Evolutionary conservation across 2,113 vertebrate species (phyloP).

Genomic region (Apeltes quadracus): DNA sequence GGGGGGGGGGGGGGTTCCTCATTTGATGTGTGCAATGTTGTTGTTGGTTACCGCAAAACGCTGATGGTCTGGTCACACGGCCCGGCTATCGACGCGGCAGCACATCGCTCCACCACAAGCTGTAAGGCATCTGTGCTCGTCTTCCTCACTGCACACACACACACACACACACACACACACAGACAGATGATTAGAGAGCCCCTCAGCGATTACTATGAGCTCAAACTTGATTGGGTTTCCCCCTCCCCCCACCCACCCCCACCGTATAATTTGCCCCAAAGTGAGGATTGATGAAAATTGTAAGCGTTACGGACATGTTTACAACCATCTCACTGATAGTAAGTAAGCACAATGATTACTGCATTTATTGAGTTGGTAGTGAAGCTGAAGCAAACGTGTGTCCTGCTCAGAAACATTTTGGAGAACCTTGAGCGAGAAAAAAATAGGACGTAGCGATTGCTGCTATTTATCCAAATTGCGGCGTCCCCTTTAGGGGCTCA

Average conservation of each 20-base stretch:
- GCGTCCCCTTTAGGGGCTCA: neutral
- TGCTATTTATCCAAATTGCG: no score
- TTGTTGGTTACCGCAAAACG: constrained; percentile 87
- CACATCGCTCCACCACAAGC: constrained; percentile 88
- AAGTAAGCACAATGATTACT: constrained; percentile 6
- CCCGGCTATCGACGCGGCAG: constrained; percentile 78
- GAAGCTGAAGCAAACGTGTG: neutral
- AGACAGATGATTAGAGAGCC: constrained; percentile 20
- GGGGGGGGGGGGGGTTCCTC: neutral
- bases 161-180: neutral
- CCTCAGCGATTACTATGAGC: constrained; percentile 3
- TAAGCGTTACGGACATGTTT: constrained; percentile 3
- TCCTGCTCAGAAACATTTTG: neutral
- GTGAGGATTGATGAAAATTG: constrained; percentile 16
- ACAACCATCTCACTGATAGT: constrained; percentile 1
- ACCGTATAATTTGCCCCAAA: constrained; percentile 7
- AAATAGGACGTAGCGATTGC: constrained; percentile 1
- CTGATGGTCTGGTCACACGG: constrained; percentile 83
- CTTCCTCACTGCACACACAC: constrained; percentile 85
- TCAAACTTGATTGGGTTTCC: neutral
- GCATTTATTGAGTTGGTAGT: constrained; percentile 1
- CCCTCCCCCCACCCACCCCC: neutral
- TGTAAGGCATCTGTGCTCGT: constrained; percentile 88
- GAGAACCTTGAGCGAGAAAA: neutral
- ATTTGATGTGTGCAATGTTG: neutral